Percentiles rank a stretch among this genome's conserved stretches.
Conservation (phyloP, 2,797 vertebrate species). For the Myotis planiceps region DNA sequence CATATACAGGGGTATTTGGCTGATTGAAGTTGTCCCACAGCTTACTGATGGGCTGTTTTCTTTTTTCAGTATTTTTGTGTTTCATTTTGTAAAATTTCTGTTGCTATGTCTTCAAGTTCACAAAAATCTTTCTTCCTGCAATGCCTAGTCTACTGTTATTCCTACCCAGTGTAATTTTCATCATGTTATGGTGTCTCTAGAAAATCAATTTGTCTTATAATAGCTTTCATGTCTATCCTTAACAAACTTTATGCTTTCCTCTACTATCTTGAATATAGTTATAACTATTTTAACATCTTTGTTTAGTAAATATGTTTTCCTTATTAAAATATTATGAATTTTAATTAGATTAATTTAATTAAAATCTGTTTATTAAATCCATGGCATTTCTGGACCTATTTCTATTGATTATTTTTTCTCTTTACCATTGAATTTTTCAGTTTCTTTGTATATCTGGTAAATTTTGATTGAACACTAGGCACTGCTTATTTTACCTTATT, state of each 20-base stretch:
- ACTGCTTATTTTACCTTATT: not conserved
- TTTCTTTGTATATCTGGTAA: not conserved
- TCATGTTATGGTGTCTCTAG: not conserved
- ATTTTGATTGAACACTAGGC: conserved; percentile 16
- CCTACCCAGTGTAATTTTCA: not conserved
- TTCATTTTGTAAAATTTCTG: conserved; percentile 2
- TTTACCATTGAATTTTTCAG: not conserved
- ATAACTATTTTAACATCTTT: not conserved
- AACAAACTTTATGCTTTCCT: conserved; percentile 2
- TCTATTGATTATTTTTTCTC: not conserved
- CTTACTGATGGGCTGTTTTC: not conserved
- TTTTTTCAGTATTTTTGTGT: not conserved
- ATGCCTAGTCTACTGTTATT: not conserved
- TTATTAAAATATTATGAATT: not conserved
- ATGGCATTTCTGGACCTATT: not conserved
- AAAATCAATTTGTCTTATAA: not conserved
- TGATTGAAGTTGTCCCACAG: not conserved
- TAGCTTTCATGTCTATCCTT: not conserved
- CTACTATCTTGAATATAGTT: not conserved
- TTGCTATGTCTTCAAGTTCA: not conserved
- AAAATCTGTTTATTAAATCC: not conserved
- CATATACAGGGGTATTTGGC: not conserved
- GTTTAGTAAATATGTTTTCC: not conserved
- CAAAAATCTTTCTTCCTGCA: not conserved
- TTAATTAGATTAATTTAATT: not conserved